Conservation (phyloP, 2,113 vertebrate genomes). For the Pheucticus melanocephalus region DNA sequence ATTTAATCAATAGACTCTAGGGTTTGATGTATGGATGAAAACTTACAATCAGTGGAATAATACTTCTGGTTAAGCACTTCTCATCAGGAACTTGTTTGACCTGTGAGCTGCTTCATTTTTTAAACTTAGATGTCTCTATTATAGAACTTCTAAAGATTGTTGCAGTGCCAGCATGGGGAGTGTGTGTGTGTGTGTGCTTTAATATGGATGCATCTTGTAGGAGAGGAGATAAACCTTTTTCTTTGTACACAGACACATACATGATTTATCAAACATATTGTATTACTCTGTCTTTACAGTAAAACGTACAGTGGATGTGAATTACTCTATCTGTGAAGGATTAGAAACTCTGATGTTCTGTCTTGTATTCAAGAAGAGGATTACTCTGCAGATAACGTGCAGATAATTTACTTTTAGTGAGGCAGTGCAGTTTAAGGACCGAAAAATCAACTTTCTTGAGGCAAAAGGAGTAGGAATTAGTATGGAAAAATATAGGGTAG, state of each 20-base stretch:
- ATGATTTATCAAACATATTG: conserved; percentile 8
- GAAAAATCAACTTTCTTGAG: conserved; percentile 22
- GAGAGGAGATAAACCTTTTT: conserved; percentile 14
- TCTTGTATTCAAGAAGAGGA: conserved; percentile 21
- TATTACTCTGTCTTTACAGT: neutral
- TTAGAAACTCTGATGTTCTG: conserved; percentile 19
- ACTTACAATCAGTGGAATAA: conserved; percentile 17
- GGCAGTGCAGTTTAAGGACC: conserved; percentile 5
- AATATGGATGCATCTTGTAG: neutral
- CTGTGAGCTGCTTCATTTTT: conserved; percentile 44
- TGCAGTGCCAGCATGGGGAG: neutral
- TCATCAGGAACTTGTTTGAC: conserved; percentile 50
- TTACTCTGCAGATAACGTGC: conserved; percentile 19
- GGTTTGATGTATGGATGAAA: conserved; percentile 28
- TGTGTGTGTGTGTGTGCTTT: neutral
- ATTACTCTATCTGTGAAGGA: conserved; percentile 29
- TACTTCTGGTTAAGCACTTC: conserved; percentile 44
- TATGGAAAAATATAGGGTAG: neutral
- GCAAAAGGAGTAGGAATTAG: neutral
- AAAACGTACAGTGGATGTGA: neutral
- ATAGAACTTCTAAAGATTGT: conserved; percentile 32
- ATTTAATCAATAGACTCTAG: conserved; percentile 32
- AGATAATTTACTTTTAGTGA: neutral
- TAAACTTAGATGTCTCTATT: conserved; percentile 48
- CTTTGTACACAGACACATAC: neutral